Base-by-base conservation (phyloP, 2,888 invertebrate species). In the Hypena proboscidalis region DNA sequence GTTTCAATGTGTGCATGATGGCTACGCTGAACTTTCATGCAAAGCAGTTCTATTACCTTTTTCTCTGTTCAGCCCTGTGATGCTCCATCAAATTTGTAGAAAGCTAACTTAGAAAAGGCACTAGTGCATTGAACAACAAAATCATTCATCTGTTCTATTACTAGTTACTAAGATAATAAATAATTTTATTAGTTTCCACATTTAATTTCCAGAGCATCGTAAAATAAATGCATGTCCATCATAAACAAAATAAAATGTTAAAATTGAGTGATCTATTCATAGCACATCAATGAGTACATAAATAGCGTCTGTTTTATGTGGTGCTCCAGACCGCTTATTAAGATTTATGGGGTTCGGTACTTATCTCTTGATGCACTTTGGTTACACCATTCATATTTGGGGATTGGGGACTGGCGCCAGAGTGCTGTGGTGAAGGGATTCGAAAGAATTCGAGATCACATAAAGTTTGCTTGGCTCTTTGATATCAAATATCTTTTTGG, bases 201-300 rank as follows among this genome's bases (percentile, higher is more conserved):
- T n/a, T 26, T 13, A 14, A 27, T 4, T 13, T 9, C 34, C 43
- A 42, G 45, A 43, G 50, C 41, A 48, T 53, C 61, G 54, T 69
- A 50, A 67, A 70, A 56, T 60, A 65, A 63, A 59, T 60, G 35
- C 43, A 21, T 42, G 49, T 30, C 34, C 15, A 50, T 21, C 55
- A 49, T 51, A 52, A 3, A 5, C 11, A 54, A 62, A 49, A 53
- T 40, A 35, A 51, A 41, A 43, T 42, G 14, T 44, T 67, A 60
- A 54, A 38, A 57, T 55, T 54, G 55, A 41, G 17, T 38, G 37
- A 55, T 66, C 70, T 74, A 71, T 74, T 70, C 55, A 67, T 71
- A 65, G 67, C 66, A 60, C 70, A 70, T 74, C 70, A 77, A 74
- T 74, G 72, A 67, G 48, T 43, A 56, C 53, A 39, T 54, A 69